Percentiles rank a stretch among this genome's conserved stretches.
Conservation (phyloP, 2,113 vertebrate species). For the Myodes glareolus region DNA sequence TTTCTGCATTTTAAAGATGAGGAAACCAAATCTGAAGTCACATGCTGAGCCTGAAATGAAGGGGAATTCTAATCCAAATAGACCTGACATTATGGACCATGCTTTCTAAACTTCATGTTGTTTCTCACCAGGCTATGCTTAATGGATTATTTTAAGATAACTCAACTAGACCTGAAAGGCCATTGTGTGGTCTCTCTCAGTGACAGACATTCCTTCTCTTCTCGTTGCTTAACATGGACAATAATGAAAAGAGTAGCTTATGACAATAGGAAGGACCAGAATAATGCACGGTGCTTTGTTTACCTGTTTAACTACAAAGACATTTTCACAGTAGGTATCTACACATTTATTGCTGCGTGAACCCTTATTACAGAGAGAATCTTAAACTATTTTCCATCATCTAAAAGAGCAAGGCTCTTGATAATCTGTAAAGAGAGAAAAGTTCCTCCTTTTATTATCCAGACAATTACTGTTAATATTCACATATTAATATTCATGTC, state of each 20-base stretch:
- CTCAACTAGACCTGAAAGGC: not conserved
- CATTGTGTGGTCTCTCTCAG: not conserved
- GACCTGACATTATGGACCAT: not conserved
- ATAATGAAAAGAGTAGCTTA: not conserved
- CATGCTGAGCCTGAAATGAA: not conserved
- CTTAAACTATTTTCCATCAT: slow-evolving; percentile 14
- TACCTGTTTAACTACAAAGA: not conserved
- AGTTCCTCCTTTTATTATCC: not conserved
- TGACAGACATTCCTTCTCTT: not conserved
- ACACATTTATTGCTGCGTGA: not conserved
- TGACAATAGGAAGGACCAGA: not conserved
- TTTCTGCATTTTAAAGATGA: not conserved
- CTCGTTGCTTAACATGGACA: not conserved
- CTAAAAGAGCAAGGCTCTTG: slow-evolving; percentile 25
- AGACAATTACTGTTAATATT: not conserved
- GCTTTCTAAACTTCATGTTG: not conserved
- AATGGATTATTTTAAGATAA: not conserved
- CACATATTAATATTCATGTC: slow-evolving; percentile 3
- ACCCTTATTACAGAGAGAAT: not conserved
- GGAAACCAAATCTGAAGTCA: not conserved
- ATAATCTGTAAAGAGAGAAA: not conserved
- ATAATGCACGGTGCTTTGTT: not conserved
- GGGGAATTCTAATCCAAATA: not conserved
- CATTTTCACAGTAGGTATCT: not conserved
- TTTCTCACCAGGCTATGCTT: not conserved